Base-by-base conservation (phyloP, 2,113 vertebrate genomes). In the Mastomys natalensis region DNA sequence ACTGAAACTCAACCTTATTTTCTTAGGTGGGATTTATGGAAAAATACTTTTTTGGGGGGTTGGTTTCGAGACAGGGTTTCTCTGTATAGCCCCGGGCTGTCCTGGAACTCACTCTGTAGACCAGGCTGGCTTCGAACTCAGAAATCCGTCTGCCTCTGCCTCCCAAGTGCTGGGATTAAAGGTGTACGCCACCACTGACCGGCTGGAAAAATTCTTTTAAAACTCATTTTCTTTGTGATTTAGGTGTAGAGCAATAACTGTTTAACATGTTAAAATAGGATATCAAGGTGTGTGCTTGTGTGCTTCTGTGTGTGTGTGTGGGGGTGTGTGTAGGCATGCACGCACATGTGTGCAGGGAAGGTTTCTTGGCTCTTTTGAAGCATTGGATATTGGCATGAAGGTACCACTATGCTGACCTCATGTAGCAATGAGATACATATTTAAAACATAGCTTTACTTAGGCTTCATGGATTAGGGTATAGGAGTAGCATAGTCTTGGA, bases 291-390 rank as follows among this genome's bases (percentile, higher is more conserved):
- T 43, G 60, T 64, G 40, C 62, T 6, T 66, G 82, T 26, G 11
- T 81, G 48, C 19, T 7, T 21, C 48, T 55, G 77, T 53, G 31
- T 53, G 6, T 37, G 78, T 22, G 34, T n/a, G 34, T 24, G 78
- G 19, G 9, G 3, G 37, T 55, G 53, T 40, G 53, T 58, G 55
- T 34, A 37, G 5, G 5, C 22, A 12, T 24, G 15, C 8, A 5
- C 9, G 8, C 40, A 85, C 26, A 64, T 1, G 37, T 81, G 34
- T 37, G 34, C 53, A 87, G 40, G 31, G 51, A 64, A 66, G 58
- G 11, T 94, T 87, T 95, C 86, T 55, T 80, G 62, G 51, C 84
- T 86, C 12, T 82, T 77, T 76, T 60, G 53, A 77, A 72, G 73
- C 37, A 51, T 73, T 48, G 82, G 64, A 86, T 51, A 55, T 15